Evolutionary conservation across 2,888 invertebrate genomes (phyloP).

Genomic region (Alviniconcha strummeri): DNA sequence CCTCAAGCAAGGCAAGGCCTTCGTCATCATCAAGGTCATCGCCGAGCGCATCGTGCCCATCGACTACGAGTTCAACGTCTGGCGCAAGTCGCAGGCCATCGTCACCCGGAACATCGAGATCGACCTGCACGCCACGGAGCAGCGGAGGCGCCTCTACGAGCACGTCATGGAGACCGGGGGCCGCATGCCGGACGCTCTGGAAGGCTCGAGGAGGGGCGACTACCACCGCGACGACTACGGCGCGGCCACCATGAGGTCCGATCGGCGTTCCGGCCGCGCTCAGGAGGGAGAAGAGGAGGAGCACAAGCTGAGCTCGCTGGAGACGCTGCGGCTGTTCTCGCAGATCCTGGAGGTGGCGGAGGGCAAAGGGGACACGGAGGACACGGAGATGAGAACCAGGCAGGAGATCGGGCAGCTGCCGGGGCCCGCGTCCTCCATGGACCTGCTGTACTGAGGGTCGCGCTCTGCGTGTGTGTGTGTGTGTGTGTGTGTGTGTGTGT

Average conservation of each 20-base stretch:
- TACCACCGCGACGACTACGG: not conserved
- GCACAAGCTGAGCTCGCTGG: constrained; percentile 62
- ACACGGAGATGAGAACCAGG: constrained; percentile 50
- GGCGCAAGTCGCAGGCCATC: constrained; percentile 71
- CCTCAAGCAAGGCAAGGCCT: constrained; percentile 63
- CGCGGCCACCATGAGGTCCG: constrained; percentile 3
- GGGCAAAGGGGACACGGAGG: constrained; percentile 64
- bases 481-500: too few species aligned
- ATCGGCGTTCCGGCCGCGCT: not conserved
- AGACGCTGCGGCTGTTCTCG: constrained; percentile 70
- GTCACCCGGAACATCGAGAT: constrained; percentile 71
- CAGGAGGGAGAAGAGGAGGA: constrained; percentile 44
- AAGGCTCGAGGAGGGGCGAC: not conserved
- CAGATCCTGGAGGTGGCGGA: constrained; percentile 68
- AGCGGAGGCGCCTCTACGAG: constrained; percentile 65
- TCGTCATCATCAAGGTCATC: constrained; percentile 64
- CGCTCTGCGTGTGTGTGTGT: not conserved
- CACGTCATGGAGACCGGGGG: constrained; percentile 63
- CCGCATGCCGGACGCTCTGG: constrained; percentile 21
- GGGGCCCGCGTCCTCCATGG: constrained; percentile 45
- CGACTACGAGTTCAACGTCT: constrained; percentile 69
- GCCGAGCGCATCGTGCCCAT: constrained; percentile 70
- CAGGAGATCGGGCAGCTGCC: constrained; percentile 43
- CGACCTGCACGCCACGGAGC: constrained; percentile 69
- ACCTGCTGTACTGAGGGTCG: constrained; percentile 52